Base-by-base conservation (phyloP, 2,113 vertebrate genomes). In the Equus quagga region DNA sequence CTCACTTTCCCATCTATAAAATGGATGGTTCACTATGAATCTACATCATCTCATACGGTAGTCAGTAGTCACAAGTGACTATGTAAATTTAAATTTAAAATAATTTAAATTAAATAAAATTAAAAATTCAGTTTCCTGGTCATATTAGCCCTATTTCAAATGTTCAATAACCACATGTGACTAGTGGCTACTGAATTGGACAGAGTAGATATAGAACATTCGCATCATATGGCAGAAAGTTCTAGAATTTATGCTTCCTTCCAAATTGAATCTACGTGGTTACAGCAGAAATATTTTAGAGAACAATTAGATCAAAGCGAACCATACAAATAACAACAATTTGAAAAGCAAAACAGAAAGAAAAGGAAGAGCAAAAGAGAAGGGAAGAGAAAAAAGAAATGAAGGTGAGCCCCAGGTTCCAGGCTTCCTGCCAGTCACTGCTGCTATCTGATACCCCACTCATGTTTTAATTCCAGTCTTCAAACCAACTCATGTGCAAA, bases 401-500 rank as follows among this genome's bases (percentile, higher is more conserved):
- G 21, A 49, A 79, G 26, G 75, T 1, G 46, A 56, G 41, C 70
- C 31, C 23, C 1, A 0, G 9, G 41, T 46, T 58, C 58, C 24
- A 85, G 69, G 86, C 64, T 60, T 58, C 69, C 62, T 44, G 64
- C 44, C 70, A 33, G 24, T 70, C 79, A 5, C 49, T 4, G 62
- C 73, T n/a, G 21, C 83, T 12, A 64, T 89, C 73, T 75, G 87
- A 94, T 78, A 78, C 96, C 36, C 82, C 64, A 60, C 64, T 76
- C 41, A 0, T 23, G 79, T 90, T 95, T 97, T 84, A 70, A 96
- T 88, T 90, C 93, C 86, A 78, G 93, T 54, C 94, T 97, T 97
- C 93, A 92, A 95, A 97, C 73, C 94, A 92, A 75, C 84, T 94
- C 96, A 88, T 88, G 93, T 97, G 94, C 91, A 92, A 97, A 97